Base-by-base conservation (phyloP, 2,888 invertebrate genomes). In the Drosophila anomelani region DNA sequence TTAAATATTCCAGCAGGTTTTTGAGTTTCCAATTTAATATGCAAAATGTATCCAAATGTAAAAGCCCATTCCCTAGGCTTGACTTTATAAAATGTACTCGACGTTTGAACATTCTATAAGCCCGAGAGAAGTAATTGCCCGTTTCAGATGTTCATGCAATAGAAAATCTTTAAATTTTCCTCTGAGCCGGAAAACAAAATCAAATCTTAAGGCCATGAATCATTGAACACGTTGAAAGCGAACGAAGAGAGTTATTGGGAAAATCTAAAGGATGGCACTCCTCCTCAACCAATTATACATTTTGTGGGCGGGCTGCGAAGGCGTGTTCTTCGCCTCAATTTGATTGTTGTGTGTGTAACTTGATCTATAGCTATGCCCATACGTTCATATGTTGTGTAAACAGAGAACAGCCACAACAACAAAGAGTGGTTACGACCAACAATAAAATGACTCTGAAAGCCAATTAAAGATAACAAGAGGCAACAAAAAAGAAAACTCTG, bases 401-500 rank as follows among this genome's bases (percentile, higher is more conserved):
- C 60, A 63, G 26, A 23, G 61, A 38, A 47, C 23, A 44, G 44
- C 17, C 17, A 34, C 32, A 34, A 41, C 54, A 54, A 46, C 46
- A 71, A 72, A 51, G 71, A 69, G 43, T 74, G 64, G 76, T 72
- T 67, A 69, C 67, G 62, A 67, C 71, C 54, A 66, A 77, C 76
- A 84, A 84, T 79, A 76, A 68, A 80, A 76, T 76, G 85, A 83
- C 70, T 83, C 63, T 23, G 73, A 77, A 74, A 80, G 79, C 85
- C 85, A 85, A 85, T 85, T 85, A 89, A 89, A 85, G 85, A 82
- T 82, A 89, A 89, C 85, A 80, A 82, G 81, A 68, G 70, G 36
- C 64, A 61, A 55, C 60, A 74, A 57, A 59, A 71, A 59, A 63
- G 38, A 74, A 54, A 44, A 60, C 54, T 53, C 23, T 8, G 26